Conservation (phyloP, 2,113 vertebrate genomes). For the Eulemur macaco region DNA sequence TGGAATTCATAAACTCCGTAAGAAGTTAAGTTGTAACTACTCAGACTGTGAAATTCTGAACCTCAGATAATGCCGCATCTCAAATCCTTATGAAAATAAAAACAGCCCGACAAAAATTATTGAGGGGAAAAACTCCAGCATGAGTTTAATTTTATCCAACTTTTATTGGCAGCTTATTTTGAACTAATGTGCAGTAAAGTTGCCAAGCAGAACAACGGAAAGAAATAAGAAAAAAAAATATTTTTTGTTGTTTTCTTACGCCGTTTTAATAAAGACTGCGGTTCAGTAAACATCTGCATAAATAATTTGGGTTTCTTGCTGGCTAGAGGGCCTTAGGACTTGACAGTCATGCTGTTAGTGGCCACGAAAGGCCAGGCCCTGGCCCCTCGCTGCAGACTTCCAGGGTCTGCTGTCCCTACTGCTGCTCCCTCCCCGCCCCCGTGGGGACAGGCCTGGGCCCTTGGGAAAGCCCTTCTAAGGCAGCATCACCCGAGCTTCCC, state of each 20-base stretch:
- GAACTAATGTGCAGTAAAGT: slow-evolving; percentile 71
- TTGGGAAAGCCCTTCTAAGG: slow-evolving; percentile 30
- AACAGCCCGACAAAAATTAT: slow-evolving; percentile 73
- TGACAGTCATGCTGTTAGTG: neutral
- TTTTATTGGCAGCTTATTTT: slow-evolving; percentile 81
- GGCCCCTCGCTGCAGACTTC: neutral
- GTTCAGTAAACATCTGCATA: slow-evolving; percentile 49
- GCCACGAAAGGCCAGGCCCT: neutral
- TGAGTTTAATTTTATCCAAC: slow-evolving; percentile 78
- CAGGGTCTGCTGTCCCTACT: neutral
- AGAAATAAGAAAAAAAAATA: slow-evolving; percentile 57
- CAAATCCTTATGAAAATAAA: slow-evolving; percentile 82
- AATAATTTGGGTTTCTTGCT: neutral
- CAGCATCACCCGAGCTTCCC: neutral
- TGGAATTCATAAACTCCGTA: slow-evolving; percentile 69
- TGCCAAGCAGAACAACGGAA: slow-evolving; percentile 42
- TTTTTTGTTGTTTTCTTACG: slow-evolving; percentile 52
- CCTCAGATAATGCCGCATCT: slow-evolving; percentile 76
- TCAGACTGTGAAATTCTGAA: slow-evolving; percentile 78
- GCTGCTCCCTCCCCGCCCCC: no score
- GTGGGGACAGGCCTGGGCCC: neutral
- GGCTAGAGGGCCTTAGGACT: neutral
- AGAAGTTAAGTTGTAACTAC: slow-evolving; percentile 77
- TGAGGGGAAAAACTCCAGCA: slow-evolving; percentile 65
- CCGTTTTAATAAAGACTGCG: slow-evolving; percentile 58